Conservation (phyloP, 1,140 invertebrate species). For the Platorchestia sp. region DNA sequence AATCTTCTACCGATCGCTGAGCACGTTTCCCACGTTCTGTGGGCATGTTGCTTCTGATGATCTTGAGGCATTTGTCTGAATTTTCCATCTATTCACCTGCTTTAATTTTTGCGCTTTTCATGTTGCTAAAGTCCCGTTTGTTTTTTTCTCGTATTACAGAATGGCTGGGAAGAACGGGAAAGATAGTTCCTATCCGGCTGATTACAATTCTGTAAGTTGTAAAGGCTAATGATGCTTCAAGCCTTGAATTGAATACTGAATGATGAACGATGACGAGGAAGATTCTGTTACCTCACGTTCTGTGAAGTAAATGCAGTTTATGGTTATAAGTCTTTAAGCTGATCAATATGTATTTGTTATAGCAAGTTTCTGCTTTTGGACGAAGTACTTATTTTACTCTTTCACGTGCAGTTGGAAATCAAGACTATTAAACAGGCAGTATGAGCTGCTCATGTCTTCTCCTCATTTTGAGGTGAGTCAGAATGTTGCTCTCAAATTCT, state of each 20-base stretch:
- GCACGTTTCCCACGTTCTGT: conserved; percentile 11
- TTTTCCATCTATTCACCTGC: neutral
- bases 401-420: neutral
- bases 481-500: too few species aligned
- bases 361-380: neutral
- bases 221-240: too few species aligned
- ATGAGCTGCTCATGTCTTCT: too few species aligned
- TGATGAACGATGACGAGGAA: conserved; percentile 6
- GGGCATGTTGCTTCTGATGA: neutral
- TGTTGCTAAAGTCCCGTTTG: neutral
- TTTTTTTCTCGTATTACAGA: neutral
- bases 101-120: neutral
- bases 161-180: neutral
- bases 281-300: neutral
- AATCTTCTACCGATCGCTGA: conserved; percentile 37
- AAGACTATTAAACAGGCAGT: too few species aligned
- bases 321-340: neutral
- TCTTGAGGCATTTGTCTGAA: conserved; percentile 38
- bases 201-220: neutral
- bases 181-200: neutral
- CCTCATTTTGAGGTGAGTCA: too few species aligned
- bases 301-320: neutral
- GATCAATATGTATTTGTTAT: neutral
- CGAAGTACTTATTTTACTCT: neutral
- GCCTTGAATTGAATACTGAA: neutral